Percentiles rank a stretch among this genome's conserved stretches.
phyloP scores from a whole-genome alignment of 2,888 invertebrate species.

The Cerastis leucographa region DNA sequence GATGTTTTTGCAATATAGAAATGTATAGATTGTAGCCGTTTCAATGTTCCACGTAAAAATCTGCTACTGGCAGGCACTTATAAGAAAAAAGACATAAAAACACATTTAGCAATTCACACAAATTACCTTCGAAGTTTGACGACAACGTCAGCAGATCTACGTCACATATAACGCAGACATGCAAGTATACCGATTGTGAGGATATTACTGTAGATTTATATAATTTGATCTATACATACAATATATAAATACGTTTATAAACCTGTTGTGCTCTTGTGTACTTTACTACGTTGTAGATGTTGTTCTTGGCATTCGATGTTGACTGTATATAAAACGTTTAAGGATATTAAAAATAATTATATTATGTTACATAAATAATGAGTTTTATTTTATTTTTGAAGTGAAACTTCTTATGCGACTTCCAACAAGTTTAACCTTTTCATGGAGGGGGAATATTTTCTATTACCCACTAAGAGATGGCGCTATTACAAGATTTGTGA shows the following conservation, averaged over 20 bases:
- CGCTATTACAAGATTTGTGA: too few relatives aligned
- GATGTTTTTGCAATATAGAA: slow-evolving; percentile 29
- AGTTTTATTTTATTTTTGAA: slow-evolving; percentile 70
- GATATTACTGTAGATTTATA: slow-evolving; percentile 62
- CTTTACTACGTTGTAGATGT: slow-evolving; percentile 81
- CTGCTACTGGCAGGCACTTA: slow-evolving; percentile 15
- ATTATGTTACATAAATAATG: slow-evolving; percentile 82
- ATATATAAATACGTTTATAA: slow-evolving; percentile 77
- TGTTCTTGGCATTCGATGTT: slow-evolving; percentile 85
- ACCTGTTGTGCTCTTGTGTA: slow-evolving; percentile 84
- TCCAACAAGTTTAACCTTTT: too few relatives aligned
- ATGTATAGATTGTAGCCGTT: slow-evolving; percentile 32
- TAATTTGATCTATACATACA: slow-evolving; percentile 66
- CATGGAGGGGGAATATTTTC: too few relatives aligned
- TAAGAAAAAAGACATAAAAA: not conserved
- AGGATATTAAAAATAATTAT: slow-evolving; percentile 84
- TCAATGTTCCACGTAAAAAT: not conserved
- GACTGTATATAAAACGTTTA: slow-evolving; percentile 88
- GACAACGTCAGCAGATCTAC: slow-evolving; percentile 11
- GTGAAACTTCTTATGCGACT: too few relatives aligned
- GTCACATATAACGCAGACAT: slow-evolving; percentile 20
- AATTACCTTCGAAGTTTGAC: not conserved
- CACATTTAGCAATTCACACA: slow-evolving; percentile 25
- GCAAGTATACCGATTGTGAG: slow-evolving; percentile 43
- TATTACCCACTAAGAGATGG: too few relatives aligned